Evolutionary conservation across 2,797 vertebrate species (phyloP).

Genomic region (Xenentodon cancila): DNA sequence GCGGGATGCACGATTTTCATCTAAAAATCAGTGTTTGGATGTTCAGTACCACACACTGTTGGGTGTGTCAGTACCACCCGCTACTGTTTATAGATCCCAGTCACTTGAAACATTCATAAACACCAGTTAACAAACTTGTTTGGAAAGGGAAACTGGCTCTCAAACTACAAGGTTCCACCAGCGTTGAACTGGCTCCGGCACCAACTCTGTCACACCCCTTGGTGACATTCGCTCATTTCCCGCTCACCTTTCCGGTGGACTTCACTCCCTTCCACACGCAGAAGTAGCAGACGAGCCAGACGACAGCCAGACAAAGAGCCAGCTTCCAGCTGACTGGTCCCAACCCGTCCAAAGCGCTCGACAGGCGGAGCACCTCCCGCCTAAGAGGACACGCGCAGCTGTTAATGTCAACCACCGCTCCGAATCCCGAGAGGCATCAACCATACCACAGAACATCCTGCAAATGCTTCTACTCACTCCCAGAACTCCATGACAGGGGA

Average conservation of each 20-base stretch:
- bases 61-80: too few species aligned
- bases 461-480: constrained; percentile 82
- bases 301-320: constrained; percentile 68
- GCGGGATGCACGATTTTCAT: too few species aligned
- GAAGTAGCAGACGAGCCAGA: constrained; percentile 82
- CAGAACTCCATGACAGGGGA: constrained; percentile 91
- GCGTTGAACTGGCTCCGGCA: too few species aligned
- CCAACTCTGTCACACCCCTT: too few species aligned
- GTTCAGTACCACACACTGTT: too few species aligned
- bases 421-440: neutral
- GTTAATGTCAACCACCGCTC: neutral
- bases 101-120: too few species aligned
- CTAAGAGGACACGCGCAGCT: constrained; percentile 43
- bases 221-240: too few species aligned
- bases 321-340: constrained; percentile 77
- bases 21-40: too few species aligned
- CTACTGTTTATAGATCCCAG: too few species aligned
- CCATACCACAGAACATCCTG: neutral
- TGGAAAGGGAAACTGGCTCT: too few species aligned
- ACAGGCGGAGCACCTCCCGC: constrained; percentile 75
- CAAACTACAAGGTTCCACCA: too few species aligned
- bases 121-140: too few species aligned
- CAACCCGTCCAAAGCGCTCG: constrained; percentile 62
- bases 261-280: constrained; percentile 84
- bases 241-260: constrained; percentile 84